A percentile compares a stretch with the other conserved stretches of the same genome.
Conservation (phyloP, 2,888 invertebrate species). For the Tetrapedia diversipes region DNA sequence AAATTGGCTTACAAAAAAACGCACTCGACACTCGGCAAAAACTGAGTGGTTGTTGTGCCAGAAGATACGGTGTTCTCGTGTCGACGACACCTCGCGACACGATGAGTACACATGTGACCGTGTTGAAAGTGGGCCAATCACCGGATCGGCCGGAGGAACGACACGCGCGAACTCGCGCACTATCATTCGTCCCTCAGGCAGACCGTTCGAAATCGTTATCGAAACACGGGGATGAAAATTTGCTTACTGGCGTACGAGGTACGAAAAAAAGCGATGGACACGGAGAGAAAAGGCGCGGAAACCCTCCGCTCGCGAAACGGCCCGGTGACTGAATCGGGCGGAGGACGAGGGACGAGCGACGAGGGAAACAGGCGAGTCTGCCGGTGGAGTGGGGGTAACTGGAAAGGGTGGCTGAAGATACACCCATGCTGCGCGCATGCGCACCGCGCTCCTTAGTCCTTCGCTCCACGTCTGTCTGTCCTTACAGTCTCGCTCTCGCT, state of each 20-base stretch:
- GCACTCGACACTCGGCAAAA: slow-evolving; percentile 1
- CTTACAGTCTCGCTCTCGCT: slow-evolving; percentile 37
- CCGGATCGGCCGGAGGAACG: neutral
- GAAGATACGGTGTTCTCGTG: neutral
- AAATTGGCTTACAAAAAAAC: neutral
- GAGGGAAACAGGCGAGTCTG: slow-evolving; percentile 58
- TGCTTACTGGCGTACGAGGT: neutral
- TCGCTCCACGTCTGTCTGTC: slow-evolving; percentile 32
- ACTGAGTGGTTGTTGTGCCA: no score
- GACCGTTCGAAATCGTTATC: neutral
- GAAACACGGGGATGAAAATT: neutral
- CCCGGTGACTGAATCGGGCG: slow-evolving; percentile 80
- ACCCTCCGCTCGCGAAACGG: slow-evolving; percentile 79
- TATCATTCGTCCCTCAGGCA: neutral
- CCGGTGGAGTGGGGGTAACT: slow-evolving; percentile 62
- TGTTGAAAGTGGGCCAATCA: slow-evolving; percentile 59
- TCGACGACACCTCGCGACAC: slow-evolving; percentile 37
- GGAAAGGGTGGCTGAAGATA: slow-evolving; percentile 75
- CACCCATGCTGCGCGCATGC: slow-evolving; percentile 78
- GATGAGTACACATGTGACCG: slow-evolving; percentile 67
- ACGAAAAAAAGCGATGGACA: slow-evolving; percentile 20
- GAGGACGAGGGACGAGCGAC: slow-evolving; percentile 72
- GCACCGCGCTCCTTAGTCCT: slow-evolving; percentile 42
- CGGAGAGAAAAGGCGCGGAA: slow-evolving; percentile 70
- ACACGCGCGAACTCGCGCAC: slow-evolving; percentile 22